Evolutionary conservation across 2,797 vertebrate genomes (phyloP), one percentile per base, ranked within the genome.

Genomic region (Poeciliopsis paucimaculata): DNA sequence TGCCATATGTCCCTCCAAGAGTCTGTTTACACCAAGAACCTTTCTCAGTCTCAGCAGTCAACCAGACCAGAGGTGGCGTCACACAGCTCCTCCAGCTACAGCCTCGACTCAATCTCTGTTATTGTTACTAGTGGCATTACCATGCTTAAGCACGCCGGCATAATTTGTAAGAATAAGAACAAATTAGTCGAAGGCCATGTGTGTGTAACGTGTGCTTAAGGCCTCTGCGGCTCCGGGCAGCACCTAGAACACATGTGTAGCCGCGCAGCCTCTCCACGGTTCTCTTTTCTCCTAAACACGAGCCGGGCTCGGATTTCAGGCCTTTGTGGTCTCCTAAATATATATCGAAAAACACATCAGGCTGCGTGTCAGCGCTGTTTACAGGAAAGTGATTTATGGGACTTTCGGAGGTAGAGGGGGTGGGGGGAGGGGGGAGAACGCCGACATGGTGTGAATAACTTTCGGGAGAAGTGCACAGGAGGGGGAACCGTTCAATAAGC

Each of bases 331-430:
- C 85, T 90, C 90, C 91, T 89, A 91, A 95, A 95, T 91, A 91
- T 94, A 95, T 95, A 96, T 96, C 93, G 88, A 94, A 91, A 90
- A 94, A 94, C 91, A 95, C 94, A 96, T 96, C 95, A 89, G 94
- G 90, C 93, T 92, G 82, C 15, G 74, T 94, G 95, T 96, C 96
- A 96, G 92, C 90, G 85, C 90, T 96, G 94, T 96, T 96, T 96
- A 96, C 94, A 95, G 91, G 89, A 95, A 94, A 91, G 91, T 96
- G 95, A 96, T 96, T 96, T 95, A 96, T 96, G 95, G 89, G 93
- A 89, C 90, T 90, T 94, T 94, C 87, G 86, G 84, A 84, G 86
- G 81, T 86, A 80, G 86, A 76, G 86, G 88, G 82, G n/a, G n/a
- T n/a, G n/a, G n/a, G n/a, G n/a, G n/a, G n/a, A n/a, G n/a, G n/a